Evolutionary conservation across 2,888 invertebrate genomes (phyloP).

Genomic region (Crossocerus cetratus): DNA sequence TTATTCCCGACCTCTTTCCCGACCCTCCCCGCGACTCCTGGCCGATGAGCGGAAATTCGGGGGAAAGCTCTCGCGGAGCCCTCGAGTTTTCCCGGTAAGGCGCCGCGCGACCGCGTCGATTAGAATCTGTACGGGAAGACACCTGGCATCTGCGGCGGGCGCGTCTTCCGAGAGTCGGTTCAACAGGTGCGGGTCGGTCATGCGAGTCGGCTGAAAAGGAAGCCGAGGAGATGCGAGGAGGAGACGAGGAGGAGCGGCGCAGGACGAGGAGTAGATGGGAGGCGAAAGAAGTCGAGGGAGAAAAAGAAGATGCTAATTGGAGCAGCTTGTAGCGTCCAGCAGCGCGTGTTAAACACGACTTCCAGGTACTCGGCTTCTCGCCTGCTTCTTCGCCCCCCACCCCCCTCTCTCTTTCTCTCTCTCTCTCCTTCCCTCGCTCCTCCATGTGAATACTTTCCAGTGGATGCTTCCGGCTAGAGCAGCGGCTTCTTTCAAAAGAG

Average conservation of each 20-base stretch:
- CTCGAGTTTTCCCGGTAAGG: no score
- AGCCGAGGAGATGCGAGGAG: slow-evolving; percentile 49
- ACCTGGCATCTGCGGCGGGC: slow-evolving; percentile 34
- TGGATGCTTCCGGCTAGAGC: slow-evolving; percentile 59
- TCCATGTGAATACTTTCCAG: slow-evolving; percentile 50
- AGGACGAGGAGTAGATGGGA: slow-evolving; percentile 51
- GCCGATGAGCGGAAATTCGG: no score
- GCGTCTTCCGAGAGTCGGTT: slow-evolving; percentile 39
- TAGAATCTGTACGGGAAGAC: slow-evolving; percentile 43
- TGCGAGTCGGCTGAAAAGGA: slow-evolving; percentile 50
- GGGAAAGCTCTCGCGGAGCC: no score
- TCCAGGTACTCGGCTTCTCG: slow-evolving; percentile 57
- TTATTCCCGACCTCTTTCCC: slow-evolving; percentile 54
- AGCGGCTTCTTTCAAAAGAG: slow-evolving; percentile 51
- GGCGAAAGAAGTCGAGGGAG: slow-evolving; percentile 54
- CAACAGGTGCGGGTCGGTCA: slow-evolving; percentile 54
- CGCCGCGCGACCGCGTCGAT: slow-evolving; percentile 11
- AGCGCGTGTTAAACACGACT: slow-evolving; percentile 64
- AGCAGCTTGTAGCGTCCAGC: slow-evolving; percentile 66
- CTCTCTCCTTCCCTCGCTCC: no score
- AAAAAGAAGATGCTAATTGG: slow-evolving; percentile 70
- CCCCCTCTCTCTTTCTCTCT: no score
- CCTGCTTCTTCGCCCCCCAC: slow-evolving; percentile 32
- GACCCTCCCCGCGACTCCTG: no score
- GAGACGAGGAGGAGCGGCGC: slow-evolving; percentile 69